Evolutionary conservation across 2,888 invertebrate genomes (phyloP).

Genomic region (Drosophila kambysellisi): DNA sequence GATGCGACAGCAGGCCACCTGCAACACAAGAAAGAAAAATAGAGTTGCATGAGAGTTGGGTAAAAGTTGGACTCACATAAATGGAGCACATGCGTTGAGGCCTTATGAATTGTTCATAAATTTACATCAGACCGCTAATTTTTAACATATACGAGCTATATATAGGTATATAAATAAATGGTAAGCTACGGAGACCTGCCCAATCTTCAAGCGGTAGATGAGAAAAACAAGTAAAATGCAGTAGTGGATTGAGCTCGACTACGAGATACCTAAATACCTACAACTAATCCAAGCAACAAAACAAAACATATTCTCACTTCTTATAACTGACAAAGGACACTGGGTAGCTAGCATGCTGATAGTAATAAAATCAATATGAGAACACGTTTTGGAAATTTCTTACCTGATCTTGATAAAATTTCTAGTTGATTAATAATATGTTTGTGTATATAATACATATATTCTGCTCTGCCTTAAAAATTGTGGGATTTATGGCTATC

Average conservation of each 20-base stretch:
- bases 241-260: not conserved
- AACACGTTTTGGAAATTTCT: not conserved
- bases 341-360: not conserved
- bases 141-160: constrained; percentile 23
- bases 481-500: not conserved
- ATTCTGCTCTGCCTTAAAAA: not conserved
- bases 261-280: not conserved
- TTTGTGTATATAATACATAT: not conserved
- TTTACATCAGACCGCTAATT: constrained; percentile 56
- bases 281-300: not conserved
- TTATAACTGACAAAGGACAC: not conserved
- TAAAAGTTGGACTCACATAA: constrained; percentile 14
- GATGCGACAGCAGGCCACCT: constrained; percentile 82
- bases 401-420: not conserved
- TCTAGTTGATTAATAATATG: not conserved
- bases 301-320: not conserved
- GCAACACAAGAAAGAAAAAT: constrained; percentile 17
- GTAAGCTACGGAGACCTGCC: not conserved
- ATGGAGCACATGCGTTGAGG: constrained; percentile 13
- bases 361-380: not conserved
- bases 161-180: not conserved
- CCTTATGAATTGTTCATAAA: constrained; percentile 26
- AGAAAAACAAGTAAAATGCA: not conserved
- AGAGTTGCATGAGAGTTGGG: not conserved
- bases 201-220: not conserved